Base-by-base conservation (phyloP, 2,113 vertebrate species). In the Physeter macrocephalus region DNA sequence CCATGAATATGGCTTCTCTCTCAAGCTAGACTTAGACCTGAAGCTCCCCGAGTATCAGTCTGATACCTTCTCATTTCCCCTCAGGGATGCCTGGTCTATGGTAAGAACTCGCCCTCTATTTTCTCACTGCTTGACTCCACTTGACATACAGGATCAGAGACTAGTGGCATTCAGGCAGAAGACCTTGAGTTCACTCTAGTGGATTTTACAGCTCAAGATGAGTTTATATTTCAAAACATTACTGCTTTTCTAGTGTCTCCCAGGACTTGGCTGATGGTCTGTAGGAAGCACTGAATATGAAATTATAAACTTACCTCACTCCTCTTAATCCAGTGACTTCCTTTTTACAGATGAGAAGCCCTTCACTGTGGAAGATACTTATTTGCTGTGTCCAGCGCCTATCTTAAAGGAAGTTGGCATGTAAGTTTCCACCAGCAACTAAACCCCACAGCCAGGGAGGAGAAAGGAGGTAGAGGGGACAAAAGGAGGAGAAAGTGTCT, bases 321-420 rank as follows among this genome's bases (percentile, higher is more conserved):
- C 66, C 27, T 91, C 62, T 59, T 97, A 92, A 93, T 34, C 43
- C 8, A n/a, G 1, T 77, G 39, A 97, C 52, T 97, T 82, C 87
- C 27, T 88, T 95, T 97, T 98, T 98, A 4, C 96, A 99, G 99
- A 99, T 98, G 99, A 99, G 98, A 99, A 99, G 97, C 99, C 99
- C 25, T 98, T 99, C 83, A 97, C 99, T 41, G 99, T 99, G 54
- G 99, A 99, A 97, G 99, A 99, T 78, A 99, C 99, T 9, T 99
- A 99, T 96, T 98, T 99, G 71, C 99, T 99, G 74, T 99, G 99
- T 96, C 99, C 99, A 36, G 99, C 99, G 0, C 99, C 99, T 10
- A 98, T 99, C 67, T 99, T 99, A 64, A 98, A 98, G 97, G 99
- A 99, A 95, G 99, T 99, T 97, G 99, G 99, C 98, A 99, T 99